These are phyloP conservation scores for Mythimna lalbum DNA, from an alignment of 2,888 invertebrate species.

Conservation along the genomic window DNA sequence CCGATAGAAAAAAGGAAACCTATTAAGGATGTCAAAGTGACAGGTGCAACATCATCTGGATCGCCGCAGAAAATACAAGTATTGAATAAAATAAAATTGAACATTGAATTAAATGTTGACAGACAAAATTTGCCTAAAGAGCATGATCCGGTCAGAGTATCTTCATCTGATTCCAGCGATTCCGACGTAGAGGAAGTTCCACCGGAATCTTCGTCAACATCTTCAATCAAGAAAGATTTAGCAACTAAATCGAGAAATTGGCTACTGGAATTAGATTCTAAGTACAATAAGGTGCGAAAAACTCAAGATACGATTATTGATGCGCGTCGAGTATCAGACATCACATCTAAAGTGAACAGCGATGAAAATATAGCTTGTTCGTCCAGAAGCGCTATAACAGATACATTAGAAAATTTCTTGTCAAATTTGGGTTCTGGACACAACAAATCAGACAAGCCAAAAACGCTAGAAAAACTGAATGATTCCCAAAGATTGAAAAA, in stretches of 20 bases:
- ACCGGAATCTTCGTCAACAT: constrained; percentile 81
- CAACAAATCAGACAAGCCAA: constrained; percentile 2
- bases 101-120: constrained; percentile 73
- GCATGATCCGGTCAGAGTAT: constrained; percentile 83
- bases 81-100: constrained; percentile 78
- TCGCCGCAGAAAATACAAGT: constrained; percentile 79
- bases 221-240: constrained; percentile 85
- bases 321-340: constrained; percentile 17
- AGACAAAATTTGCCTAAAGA: constrained; percentile 76
- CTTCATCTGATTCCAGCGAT: constrained; percentile 84
- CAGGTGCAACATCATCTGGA: constrained; percentile 79
- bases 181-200: constrained; percentile 84
- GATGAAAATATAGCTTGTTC: not conserved
- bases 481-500: not conserved
- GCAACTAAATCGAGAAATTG: constrained; percentile 75
- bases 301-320: not conserved
- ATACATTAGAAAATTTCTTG: not conserved
- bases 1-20: constrained; percentile 70
- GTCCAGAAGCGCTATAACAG: not conserved
- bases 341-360: constrained; percentile 13
- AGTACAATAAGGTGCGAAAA: constrained; percentile 9
- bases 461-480: not conserved
- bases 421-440: not conserved
- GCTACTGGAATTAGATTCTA: constrained; percentile 19
- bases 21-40: constrained; percentile 75